phyloP scores from a whole-genome alignment of 2,797 vertebrate species.

The Spheniscus humboldti region DNA sequence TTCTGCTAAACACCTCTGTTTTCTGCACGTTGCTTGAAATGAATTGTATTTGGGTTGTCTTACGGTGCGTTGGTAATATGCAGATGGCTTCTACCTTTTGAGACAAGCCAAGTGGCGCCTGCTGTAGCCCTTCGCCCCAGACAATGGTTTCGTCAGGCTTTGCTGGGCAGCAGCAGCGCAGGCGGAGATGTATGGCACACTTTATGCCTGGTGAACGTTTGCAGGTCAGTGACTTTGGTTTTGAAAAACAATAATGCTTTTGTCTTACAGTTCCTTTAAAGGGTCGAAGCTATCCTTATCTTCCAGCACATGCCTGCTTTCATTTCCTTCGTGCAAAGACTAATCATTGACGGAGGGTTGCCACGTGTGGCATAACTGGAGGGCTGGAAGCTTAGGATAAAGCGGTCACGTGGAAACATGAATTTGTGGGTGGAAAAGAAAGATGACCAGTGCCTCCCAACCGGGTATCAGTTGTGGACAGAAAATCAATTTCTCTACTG shows the following conservation, averaged over 20 bases:
- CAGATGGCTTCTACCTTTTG: background rate
- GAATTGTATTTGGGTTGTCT: background rate
- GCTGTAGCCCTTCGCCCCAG: background rate
- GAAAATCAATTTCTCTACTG: background rate
- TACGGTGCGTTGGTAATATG: accelerated
- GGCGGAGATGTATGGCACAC: background rate
- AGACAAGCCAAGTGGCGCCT: background rate
- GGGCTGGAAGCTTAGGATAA: background rate
- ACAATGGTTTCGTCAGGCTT: background rate
- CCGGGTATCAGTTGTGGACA: background rate
- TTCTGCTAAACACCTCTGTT: background rate
- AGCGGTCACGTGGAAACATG: background rate
- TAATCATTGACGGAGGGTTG: background rate
- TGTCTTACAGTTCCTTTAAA: background rate
- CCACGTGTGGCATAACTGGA: background rate
- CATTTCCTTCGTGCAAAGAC: background rate
- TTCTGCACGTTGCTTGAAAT: background rate
- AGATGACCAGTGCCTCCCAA: background rate
- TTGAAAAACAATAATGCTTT: background rate
- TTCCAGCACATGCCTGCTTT: background rate
- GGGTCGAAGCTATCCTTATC: background rate
- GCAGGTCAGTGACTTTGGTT: background rate
- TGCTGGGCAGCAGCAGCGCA: background rate
- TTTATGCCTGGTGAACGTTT: background rate
- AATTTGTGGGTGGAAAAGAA: background rate